Percentiles rank a stretch among this genome's conserved stretches.
Conservation (phyloP, 1,140 invertebrate species). For the Anastatus disparis region DNA sequence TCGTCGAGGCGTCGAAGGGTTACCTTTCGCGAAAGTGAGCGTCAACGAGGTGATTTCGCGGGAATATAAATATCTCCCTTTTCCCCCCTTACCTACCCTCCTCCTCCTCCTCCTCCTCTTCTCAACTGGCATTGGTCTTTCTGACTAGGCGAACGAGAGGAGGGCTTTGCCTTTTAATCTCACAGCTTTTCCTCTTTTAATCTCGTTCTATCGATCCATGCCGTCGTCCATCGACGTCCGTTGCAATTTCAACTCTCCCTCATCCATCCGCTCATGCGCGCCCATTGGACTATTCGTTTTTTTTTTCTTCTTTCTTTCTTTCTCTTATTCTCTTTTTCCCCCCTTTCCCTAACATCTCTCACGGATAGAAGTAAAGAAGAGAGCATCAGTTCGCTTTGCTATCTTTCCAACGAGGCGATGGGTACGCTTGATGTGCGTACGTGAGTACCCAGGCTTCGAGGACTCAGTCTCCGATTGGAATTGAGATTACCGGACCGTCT, state of each 20-base stretch:
- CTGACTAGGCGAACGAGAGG: not conserved
- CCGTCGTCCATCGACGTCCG: conserved; percentile 35
- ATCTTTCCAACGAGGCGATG: too few species aligned
- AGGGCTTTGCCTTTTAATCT: conserved; percentile 57
- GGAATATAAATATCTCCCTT: conserved; percentile 55
- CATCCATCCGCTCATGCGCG: conserved; percentile 36
- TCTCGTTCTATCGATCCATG: conserved; percentile 52
- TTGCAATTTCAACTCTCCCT: conserved; percentile 51
- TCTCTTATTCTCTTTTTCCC: too few species aligned
- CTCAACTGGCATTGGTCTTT: conserved; percentile 35
- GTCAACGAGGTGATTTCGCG: conserved; percentile 24
- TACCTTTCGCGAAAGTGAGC: not conserved
- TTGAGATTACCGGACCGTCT: too few species aligned
- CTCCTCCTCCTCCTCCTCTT: too few species aligned
- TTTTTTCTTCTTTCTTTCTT: too few species aligned
- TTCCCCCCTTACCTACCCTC: too few species aligned
- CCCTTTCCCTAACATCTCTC: too few species aligned
- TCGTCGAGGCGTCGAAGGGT: not conserved
- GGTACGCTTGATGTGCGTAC: too few species aligned
- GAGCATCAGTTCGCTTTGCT: too few species aligned
- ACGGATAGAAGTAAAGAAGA: too few species aligned
- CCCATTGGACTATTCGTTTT: not conserved
- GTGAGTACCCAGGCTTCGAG: too few species aligned
- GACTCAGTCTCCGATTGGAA: too few species aligned
- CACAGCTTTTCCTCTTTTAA: conserved; percentile 57